phyloP scores from a whole-genome alignment of 23 tunicate species.

The Trididemnum clinides region DNA sequence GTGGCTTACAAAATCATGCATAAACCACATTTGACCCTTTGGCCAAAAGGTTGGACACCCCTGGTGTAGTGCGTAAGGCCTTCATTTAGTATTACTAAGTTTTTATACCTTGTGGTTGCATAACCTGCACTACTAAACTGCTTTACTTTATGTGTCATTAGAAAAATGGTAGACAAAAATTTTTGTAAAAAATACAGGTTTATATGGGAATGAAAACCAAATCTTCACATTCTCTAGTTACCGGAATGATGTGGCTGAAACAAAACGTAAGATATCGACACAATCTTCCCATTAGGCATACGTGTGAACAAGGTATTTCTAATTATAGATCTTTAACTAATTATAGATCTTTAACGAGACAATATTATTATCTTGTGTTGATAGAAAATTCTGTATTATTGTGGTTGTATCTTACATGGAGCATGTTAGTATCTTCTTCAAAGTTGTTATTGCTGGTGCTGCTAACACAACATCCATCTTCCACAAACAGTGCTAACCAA shows the following conservation, averaged over 20 bases:
- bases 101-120: too few relatives aligned
- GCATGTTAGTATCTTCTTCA: too few relatives aligned
- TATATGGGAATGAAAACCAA: slow-evolving; percentile 98
- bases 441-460: too few relatives aligned
- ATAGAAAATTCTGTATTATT: neutral
- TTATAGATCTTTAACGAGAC: too few relatives aligned
- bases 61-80: neutral
- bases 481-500: too few relatives aligned
- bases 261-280: slow-evolving; percentile 53
- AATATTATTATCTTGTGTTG: too few relatives aligned
- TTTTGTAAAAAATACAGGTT: slow-evolving; percentile 46
- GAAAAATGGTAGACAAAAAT: neutral
- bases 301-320: slow-evolving; percentile 98
- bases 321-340: too few relatives aligned
- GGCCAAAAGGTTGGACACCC: neutral
- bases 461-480: too few relatives aligned
- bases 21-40: too few relatives aligned
- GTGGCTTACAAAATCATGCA: too few relatives aligned
- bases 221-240: slow-evolving; percentile 67
- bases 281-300: slow-evolving; percentile 79
- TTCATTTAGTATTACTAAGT: neutral
- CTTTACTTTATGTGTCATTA: neutral
- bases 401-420: neutral
- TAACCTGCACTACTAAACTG: too few relatives aligned
- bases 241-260: slow-evolving; percentile 97